Evolutionary conservation across 2,888 invertebrate species (phyloP).

Genomic region (Entomobrya proxima): DNA sequence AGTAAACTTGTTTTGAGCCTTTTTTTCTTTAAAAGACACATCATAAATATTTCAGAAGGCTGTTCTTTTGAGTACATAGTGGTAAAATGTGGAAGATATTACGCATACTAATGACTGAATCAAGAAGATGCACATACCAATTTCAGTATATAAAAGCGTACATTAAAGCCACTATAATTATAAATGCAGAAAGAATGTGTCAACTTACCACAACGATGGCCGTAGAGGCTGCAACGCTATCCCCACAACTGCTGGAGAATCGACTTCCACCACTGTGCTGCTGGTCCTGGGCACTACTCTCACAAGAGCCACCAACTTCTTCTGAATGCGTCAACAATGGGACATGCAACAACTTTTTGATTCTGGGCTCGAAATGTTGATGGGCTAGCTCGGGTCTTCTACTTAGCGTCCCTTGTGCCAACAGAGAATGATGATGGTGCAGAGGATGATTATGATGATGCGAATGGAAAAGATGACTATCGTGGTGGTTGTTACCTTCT

Average conservation of each 20-base stretch:
- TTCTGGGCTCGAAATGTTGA: conserved; percentile 71
- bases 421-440: conserved; percentile 45
- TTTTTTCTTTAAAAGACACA: not conserved
- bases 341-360: conserved; percentile 71
- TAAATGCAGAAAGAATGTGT: conserved; percentile 38
- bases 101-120: not conserved
- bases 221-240: conserved; percentile 72
- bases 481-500: conserved; percentile 41
- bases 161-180: not conserved
- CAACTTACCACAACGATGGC: conserved; percentile 72
- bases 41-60: not conserved
- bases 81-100: not conserved
- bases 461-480: conserved; percentile 25
- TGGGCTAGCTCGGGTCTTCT: conserved; percentile 55
- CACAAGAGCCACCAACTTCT: conserved; percentile 63
- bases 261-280: conserved; percentile 69
- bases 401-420: conserved; percentile 40
- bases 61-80: too few relatives aligned
- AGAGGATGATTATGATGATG: conserved; percentile 46
- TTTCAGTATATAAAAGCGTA: not conserved
- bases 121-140: not conserved
- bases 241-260: conserved; percentile 71
- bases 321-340: conserved; percentile 65
- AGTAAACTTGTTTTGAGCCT: not conserved
- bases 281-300: conserved; percentile 59